These are phyloP conservation scores for Chloroclysta siterata DNA, from an alignment of 2,888 invertebrate genomes.

Conservation along the genomic window DNA sequence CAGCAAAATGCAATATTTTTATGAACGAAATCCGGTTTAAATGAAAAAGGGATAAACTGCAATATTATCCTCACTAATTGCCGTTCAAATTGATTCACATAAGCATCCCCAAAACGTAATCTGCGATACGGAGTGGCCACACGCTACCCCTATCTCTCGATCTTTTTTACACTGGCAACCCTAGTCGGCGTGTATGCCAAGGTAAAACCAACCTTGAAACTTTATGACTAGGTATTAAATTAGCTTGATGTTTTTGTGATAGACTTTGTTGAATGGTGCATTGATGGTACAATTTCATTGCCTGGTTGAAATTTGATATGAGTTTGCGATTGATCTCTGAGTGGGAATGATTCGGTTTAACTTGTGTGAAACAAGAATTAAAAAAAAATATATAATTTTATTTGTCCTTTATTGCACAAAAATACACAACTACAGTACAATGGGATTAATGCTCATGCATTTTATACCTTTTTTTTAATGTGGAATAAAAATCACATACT, in stretches of 20 bases:
- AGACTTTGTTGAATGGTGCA: constrained; percentile 2
- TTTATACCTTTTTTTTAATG: no score
- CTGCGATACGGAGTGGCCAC: constrained; percentile 46
- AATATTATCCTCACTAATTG: constrained; percentile 49
- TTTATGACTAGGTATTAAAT: background rate
- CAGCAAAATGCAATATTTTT: background rate
- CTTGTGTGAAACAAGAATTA: constrained; percentile 1
- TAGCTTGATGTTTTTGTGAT: background rate
- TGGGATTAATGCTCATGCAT: no score
- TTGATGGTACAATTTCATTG: background rate
- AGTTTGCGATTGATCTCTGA: constrained; percentile 15
- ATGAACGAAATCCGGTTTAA: background rate
- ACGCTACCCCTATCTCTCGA: constrained; percentile 36
- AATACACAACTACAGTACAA: no score
- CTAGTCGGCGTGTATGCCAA: constrained; percentile 5
- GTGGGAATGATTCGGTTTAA: constrained; percentile 12
- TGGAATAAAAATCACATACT: no score
- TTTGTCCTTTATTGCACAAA: no score
- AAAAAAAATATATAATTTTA: no score
- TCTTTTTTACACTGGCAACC: constrained; percentile 34
- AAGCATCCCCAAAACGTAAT: constrained; percentile 44
- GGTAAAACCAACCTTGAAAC: background rate
- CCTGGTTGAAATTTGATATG: constrained; percentile 18
- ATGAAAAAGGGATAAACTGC: constrained; percentile 21
- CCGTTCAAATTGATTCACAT: constrained; percentile 51